Conservation (phyloP, 1,140 invertebrate species). For the Ips nitidus region DNA sequence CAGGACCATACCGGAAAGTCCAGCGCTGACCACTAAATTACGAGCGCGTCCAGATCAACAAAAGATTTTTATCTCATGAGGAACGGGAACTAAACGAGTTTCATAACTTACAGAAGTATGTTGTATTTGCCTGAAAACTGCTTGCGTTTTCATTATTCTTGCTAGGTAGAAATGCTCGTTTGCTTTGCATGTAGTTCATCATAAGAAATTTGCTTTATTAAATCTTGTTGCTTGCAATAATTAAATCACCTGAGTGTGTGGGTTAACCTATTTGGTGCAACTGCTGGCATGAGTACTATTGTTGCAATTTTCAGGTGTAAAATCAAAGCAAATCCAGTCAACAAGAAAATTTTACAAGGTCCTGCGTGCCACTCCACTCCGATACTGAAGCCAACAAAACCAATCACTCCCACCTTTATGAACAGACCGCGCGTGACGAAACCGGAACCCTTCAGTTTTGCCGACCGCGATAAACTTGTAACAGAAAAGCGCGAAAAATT, state of each 20-base stretch:
- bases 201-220: background rate
- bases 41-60: slow-evolving; percentile 43
- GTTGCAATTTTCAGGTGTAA: slow-evolving; percentile 39
- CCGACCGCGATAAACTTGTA: slow-evolving; percentile 50
- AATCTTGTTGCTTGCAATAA: background rate
- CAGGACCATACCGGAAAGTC: slow-evolving; percentile 52
- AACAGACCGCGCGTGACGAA: slow-evolving; percentile 41
- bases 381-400: slow-evolving; percentile 37
- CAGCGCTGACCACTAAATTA: slow-evolving; percentile 51
- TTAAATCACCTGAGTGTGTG: background rate
- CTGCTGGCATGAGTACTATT: background rate
- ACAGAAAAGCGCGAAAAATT: no score
- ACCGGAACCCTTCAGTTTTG: slow-evolving; percentile 58
- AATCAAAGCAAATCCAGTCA: slow-evolving; percentile 47
- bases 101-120: slow-evolving; percentile 33
- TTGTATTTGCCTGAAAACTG: background rate
- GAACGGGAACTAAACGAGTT: slow-evolving; percentile 50
- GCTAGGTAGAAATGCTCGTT: background rate
- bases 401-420: slow-evolving; percentile 35
- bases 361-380: slow-evolving; percentile 45
- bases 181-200: background rate
- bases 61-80: slow-evolving; percentile 43
- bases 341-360: slow-evolving; percentile 45
- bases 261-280: background rate
- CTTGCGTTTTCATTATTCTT: background rate